Evolutionary conservation across 2,888 invertebrate species (phyloP), one percentile per base, ranked within the genome.

Genomic region (Lycaena phlaeas): DNA sequence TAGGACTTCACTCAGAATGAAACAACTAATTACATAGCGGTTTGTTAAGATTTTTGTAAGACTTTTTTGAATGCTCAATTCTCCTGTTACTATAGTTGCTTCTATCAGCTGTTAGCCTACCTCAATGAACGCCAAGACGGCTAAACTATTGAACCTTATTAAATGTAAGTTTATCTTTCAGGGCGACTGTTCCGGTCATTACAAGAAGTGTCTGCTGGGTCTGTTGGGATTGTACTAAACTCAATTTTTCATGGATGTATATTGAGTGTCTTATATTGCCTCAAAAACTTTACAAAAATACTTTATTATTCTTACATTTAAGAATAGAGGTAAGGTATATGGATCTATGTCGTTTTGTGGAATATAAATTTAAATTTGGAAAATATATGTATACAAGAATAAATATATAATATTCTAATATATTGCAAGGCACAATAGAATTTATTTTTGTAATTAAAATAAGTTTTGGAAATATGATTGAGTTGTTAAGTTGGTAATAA

Each of bases 161-260:
- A n/a, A n/a, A n/a, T n/a, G n/a, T n/a, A n/a, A 28, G 17, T 42
- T 37, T 52, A 36, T 59, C 51, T 6, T 78, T 90, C 77, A 93
- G 92, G 91, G 89, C 17, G 95, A 95, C 57, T 92, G 92, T 51
- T 92, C 93, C 36, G 95, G 95, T 17, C 91, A 95, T 65, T 95
- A 95, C 85, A 94, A 93, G 71, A 93, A 93, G 63, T 90, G 92
- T 51, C 78, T 96, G 27, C 81, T 94, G 36, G 92, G 92, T 27
- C 74, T 94, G 1, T 85, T 92, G 43, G 89, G 87, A 4, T 68
- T 82, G 5, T 84, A 85, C 54, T 82, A 68, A 71, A 18, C n/a
- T 38, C 5, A 36, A 38, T 39, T 12, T 25, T 28, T 38, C 10
- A 36, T 30, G 40, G 36, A 26, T 27, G 37, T 37, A 40, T 39